Percentiles rank a stretch among this genome's conserved stretches.
These are phyloP conservation scores for Ooceraea biroi DNA, from an alignment of 1,140 invertebrate genomes.

Conservation along the genomic window DNA sequence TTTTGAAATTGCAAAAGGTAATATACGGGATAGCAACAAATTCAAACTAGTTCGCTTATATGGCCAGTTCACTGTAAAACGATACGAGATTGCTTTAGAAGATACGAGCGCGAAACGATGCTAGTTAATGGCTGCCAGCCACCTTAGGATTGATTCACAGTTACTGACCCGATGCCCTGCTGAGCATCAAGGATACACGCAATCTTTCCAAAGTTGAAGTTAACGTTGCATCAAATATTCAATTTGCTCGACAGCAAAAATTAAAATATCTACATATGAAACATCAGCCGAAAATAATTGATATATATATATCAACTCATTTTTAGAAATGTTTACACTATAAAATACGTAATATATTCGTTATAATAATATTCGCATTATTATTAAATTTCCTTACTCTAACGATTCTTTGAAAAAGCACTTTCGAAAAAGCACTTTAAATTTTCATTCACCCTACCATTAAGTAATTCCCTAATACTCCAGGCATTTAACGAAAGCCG, in stretches of 20 bases:
- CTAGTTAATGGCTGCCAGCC: slow-evolving; percentile 77
- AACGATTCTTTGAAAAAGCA: neutral
- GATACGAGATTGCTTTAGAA: slow-evolving; percentile 65
- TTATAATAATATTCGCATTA: too few relatives aligned
- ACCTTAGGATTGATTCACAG: slow-evolving; percentile 79
- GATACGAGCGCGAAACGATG: slow-evolving; percentile 73
- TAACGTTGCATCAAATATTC: slow-evolving; percentile 39
- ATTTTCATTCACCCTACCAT: neutral
- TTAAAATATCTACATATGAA: neutral
- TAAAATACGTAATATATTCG: neutral
- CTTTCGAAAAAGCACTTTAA: neutral
- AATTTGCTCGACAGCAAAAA: slow-evolving; percentile 21
- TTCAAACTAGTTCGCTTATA: slow-evolving; percentile 39
- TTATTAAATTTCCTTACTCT: neutral
- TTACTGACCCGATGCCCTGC: slow-evolving; percentile 71
- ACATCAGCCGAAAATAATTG: slow-evolving; percentile 1
- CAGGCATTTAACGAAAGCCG: neutral
- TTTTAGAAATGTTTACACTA: neutral
- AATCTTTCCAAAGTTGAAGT: slow-evolving; percentile 54
- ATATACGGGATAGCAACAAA: slow-evolving; percentile 22
- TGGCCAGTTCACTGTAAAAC: slow-evolving; percentile 49
- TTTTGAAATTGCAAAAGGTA: neutral
- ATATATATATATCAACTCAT: neutral
- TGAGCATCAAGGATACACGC: slow-evolving; percentile 72
- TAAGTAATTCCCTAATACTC: slow-evolving; percentile 36